A percentile compares a stretch with the other conserved stretches of the same genome.
These are phyloP conservation scores for Nematostella vectensis DNA, from an alignment of 92 coral and sea anemone species.

Conservation along the genomic window DNA sequence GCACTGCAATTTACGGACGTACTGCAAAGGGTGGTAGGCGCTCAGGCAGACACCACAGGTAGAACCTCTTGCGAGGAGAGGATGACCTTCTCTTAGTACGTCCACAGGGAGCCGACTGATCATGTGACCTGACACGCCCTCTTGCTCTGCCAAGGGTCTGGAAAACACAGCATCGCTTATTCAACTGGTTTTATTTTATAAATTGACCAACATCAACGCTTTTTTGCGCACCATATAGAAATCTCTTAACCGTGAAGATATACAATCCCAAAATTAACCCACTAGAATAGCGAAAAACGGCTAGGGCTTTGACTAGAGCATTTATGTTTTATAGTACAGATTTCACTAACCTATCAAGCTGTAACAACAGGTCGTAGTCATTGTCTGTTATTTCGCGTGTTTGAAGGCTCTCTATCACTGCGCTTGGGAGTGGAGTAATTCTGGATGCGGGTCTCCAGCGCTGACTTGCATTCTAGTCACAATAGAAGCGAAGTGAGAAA, in stretches of 20 bases:
- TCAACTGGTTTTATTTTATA: neutral
- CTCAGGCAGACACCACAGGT: conserved; percentile 78
- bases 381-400: conserved; percentile 83
- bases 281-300: no score
- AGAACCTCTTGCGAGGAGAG: conserved; percentile 38
- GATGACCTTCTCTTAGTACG: conserved; percentile 68
- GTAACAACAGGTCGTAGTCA: conserved; percentile 84
- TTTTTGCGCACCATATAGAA: neutral
- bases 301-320: no score
- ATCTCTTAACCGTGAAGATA: no score
- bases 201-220: neutral
- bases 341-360: conserved; percentile 88
- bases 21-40: conserved; percentile 58
- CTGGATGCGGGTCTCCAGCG: conserved; percentile 93
- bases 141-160: conserved; percentile 66
- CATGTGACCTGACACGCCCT: conserved; percentile 80
- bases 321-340: no score
- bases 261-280: no score
- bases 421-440: conserved; percentile 68
- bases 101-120: conserved; percentile 74
- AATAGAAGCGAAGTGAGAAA: no score
- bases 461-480: conserved; percentile 87
- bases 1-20: conserved; percentile 69
- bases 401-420: conserved; percentile 68
- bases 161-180: no score